Percentiles rank a stretch among this genome's conserved stretches.
phyloP scores from a whole-genome alignment of 2,888 invertebrate genomes.

The Eudemis profundana region DNA sequence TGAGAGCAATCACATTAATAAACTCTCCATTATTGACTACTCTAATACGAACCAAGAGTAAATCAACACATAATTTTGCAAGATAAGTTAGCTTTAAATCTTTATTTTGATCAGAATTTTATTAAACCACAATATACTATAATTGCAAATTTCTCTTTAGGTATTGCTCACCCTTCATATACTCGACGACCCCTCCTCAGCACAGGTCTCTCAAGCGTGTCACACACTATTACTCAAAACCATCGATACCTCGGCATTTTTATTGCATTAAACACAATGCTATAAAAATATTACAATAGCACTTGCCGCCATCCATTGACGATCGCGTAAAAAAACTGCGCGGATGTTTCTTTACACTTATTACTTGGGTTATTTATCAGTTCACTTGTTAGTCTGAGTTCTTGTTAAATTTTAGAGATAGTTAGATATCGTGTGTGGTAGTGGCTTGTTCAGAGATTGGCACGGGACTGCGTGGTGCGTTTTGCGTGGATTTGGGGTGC shows the following conservation, averaged over 20 bases:
- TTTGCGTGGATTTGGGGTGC: conserved; percentile 67
- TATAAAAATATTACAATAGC: conserved; percentile 57
- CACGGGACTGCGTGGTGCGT: conserved; percentile 76
- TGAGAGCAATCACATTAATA: no score
- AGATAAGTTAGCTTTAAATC: no score
- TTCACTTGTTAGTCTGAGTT: background rate
- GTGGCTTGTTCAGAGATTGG: conserved; percentile 70
- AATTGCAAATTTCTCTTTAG: background rate
- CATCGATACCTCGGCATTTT: conserved; percentile 61
- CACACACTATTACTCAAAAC: conserved; percentile 62
- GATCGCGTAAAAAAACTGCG: conserved; percentile 46
- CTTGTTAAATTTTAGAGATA: conserved; percentile 51
- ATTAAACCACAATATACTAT: background rate
- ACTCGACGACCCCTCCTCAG: conserved; percentile 62
- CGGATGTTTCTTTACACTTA: conserved; percentile 48
- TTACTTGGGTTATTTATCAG: conserved; percentile 26
- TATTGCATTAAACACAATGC: conserved; percentile 51
- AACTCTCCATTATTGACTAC: no score
- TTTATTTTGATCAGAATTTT: background rate
- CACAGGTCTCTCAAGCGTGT: conserved; percentile 51
- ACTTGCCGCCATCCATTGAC: conserved; percentile 48
- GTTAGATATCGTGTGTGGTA: conserved; percentile 52
- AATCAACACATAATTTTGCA: no score
- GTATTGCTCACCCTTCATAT: conserved; percentile 78
- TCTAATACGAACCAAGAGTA: no score